Base-by-base conservation (phyloP, 2,113 vertebrate species). In the Callionymus lyra region DNA sequence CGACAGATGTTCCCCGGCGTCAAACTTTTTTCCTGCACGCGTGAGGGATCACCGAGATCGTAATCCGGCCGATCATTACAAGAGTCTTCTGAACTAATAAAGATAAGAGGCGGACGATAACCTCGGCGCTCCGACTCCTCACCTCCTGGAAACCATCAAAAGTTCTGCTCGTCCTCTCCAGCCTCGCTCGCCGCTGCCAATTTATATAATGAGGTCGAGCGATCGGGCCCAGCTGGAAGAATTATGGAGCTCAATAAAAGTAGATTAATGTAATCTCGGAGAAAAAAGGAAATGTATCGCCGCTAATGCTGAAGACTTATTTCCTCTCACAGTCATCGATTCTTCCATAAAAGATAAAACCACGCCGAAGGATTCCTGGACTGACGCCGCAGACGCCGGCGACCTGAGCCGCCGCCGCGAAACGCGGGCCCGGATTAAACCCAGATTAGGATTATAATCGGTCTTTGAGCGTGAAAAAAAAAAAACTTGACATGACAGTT, bases 251-350 rank as follows among this genome's bases (percentile, higher is more conserved):
- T 74, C 57, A 68, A 64, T 79, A 66, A 68, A 45, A 44, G 50
- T 32, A 74, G 69, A 82, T 80, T 77, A 45, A 58, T 54, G 60
- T 72, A 72, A 80, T 76, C 63, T 70, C 38, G 34, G 51, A 50
- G 33, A 63, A 49, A 76, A n/a, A 74, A 65, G 59, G 62, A 72
- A 67, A 53, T 38, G 42, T 36, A 53, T 48, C 45, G 65, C 38
- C 41, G 56, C 60, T 65, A 80, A 78, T 72, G 61, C 65, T 33
- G 56, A 36, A 21, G 45, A 60, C 56, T 53, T 75, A 50, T 71
- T 72, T 63, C 50, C 54, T 65, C 53, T 63, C 21, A 46, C 38
- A 57, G 65, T 59, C 67, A 59, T 27, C 21, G 4, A 27, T 8
- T 27, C 21, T 27, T 27, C 21, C 21, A 27, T 8, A 8, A 8